Evolutionary conservation across 2,797 vertebrate species (phyloP), one percentile per base, ranked within the genome.

Genomic region (Sebastes trivittatus): DNA sequence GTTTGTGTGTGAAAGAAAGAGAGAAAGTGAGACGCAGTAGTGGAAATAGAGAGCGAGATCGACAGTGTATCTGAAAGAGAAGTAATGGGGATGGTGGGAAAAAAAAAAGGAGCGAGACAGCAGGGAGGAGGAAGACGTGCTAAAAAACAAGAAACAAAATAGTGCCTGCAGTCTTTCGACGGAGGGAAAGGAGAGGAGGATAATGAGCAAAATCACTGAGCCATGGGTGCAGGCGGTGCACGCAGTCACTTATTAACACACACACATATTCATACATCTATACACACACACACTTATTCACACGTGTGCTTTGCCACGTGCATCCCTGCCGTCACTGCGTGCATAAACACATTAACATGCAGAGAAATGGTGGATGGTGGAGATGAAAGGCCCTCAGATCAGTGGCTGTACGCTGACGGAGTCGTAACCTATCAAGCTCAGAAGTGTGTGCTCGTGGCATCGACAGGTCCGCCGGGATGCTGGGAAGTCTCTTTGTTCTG

Each of bases 371-470:
- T 75, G 83, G 78, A 60, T 85, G 80, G 38, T 65, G 90, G 72
- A 92, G 90, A 93, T 94, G 92, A 93, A 93, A 94, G 92, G 61
- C 58, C 70, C 84, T 92, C 89, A 91, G 90, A 94, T 94, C 92
- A 88, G 79, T 32, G 77, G 76, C 86, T 78, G 65, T 73, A 78
- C 69, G 36, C 82, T 86, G 86, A 91, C 89, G 80, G 82, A 77
- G 87, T 89, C 85, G 29, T 89, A 92, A 85, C 88, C 91, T 78
- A 84, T 92, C 90, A 90, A 58, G 84, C 90, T 89, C 83, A 89
- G 86, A 74, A 85, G 81, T 74, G 72, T 77, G 80, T 7, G 89
- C 79, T 89, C 7, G 66, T 88, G 83, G 83, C 90, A 85, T 78
- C 72, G 76, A 81, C 87, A 56, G 88, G 86, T 92, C 92, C 90